A percentile compares a stretch with the other conserved stretches of the same genome.
Evolutionary conservation across 2,888 invertebrate species (phyloP).

Genomic region (Phortica okadai): DNA sequence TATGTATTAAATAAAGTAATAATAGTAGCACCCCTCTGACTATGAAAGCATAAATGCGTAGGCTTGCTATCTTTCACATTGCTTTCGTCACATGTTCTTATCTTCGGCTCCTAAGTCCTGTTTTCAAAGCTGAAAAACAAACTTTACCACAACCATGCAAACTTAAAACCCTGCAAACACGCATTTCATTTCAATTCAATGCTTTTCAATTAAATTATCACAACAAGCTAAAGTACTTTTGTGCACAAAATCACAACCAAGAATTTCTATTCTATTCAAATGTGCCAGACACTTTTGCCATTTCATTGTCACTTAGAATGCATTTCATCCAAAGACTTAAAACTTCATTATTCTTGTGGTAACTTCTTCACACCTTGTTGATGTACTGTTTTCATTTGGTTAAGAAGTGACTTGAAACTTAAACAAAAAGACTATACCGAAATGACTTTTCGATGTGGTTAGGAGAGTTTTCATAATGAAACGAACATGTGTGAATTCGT

Average conservation of each 20-base stretch:
- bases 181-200: slow-evolving; percentile 38
- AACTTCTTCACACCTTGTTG: slow-evolving; percentile 40
- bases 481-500: slow-evolving; percentile 19
- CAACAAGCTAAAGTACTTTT: slow-evolving; percentile 50
- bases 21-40: too few relatives aligned
- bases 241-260: slow-evolving; percentile 55
- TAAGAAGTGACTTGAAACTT: slow-evolving; percentile 9
- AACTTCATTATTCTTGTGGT: slow-evolving; percentile 67
- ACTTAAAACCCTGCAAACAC: slow-evolving; percentile 27
- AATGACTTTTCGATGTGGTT: slow-evolving; percentile 68
- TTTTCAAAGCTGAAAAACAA: not conserved
- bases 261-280: slow-evolving; percentile 30
- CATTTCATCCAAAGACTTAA: slow-evolving; percentile 55
- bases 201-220: slow-evolving; percentile 69
- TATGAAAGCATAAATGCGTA: too few relatives aligned
- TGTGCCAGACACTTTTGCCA: slow-evolving; percentile 54
- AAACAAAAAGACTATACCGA: slow-evolving; percentile 20
- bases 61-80: too few relatives aligned
- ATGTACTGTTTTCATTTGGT: slow-evolving; percentile 30
- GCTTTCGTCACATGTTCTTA: too few relatives aligned
- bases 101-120: not conserved
- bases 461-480: slow-evolving; percentile 51
- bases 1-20: too few relatives aligned
- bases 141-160: slow-evolving; percentile 29
- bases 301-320: slow-evolving; percentile 49